phyloP scores from a whole-genome alignment of 2,797 vertebrate species.

The Falco concolor region DNA sequence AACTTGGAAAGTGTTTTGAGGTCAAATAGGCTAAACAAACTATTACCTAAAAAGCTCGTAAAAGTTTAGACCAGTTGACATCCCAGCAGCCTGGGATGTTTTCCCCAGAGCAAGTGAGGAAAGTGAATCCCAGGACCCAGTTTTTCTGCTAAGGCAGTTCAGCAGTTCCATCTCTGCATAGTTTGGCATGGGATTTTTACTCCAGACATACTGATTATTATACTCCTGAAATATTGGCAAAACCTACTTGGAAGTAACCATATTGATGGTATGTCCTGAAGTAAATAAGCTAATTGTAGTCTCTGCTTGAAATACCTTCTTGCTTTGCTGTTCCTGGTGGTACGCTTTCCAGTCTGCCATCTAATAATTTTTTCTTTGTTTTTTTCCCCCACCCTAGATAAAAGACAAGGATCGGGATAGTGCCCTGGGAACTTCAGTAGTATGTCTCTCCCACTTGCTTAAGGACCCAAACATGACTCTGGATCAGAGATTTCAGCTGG shows the following conservation, averaged over 20 bases:
- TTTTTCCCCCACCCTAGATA: constrained; percentile 68
- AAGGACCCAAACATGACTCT: constrained; percentile 77
- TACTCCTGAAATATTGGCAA: neutral
- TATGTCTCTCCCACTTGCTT: constrained; percentile 82
- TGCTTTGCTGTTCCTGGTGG: neutral
- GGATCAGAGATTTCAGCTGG: constrained; percentile 85
- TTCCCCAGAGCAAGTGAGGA: neutral
- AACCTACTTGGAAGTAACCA: neutral
- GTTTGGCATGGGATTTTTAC: neutral
- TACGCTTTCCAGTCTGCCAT: neutral
- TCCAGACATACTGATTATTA: neutral
- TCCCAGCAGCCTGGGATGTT: neutral
- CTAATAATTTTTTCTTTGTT: neutral
- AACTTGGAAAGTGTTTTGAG: neutral
- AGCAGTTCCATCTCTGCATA: neutral
- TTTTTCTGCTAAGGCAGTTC: neutral
- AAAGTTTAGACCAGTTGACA: neutral
- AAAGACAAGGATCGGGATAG: constrained; percentile 83
- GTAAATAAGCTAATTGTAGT: neutral
- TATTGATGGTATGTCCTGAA: neutral
- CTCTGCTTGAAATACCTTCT: neutral
- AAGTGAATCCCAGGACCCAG: neutral
- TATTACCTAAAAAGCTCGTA: neutral
- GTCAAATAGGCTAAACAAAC: neutral
- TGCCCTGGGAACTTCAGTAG: constrained; percentile 78